Percentiles rank a stretch among this genome's conserved stretches.
Conservation (phyloP, 2,113 vertebrate genomes). For the Bostrychus sinensis region DNA sequence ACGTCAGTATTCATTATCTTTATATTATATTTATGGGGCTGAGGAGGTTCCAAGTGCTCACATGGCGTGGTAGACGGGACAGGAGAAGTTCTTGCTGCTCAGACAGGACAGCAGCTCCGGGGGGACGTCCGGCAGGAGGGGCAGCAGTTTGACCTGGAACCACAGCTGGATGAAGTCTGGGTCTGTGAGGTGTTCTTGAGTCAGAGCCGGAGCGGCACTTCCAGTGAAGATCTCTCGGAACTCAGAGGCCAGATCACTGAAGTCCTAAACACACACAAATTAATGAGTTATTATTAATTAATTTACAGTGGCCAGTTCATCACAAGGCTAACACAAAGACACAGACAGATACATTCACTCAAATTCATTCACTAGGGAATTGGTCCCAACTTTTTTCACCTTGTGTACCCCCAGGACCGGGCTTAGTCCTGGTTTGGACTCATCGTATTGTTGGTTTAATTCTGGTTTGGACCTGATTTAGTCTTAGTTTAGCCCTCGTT, state of each 20-base stretch:
- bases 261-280: constrained; percentile 59
- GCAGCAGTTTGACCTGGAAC: constrained; percentile 76
- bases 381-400: too few species aligned
- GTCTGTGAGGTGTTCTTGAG: constrained; percentile 63
- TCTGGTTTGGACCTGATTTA: too few species aligned
- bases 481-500: too few species aligned
- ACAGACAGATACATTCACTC: too few species aligned
- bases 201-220: constrained; percentile 31
- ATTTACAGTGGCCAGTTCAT: too few species aligned
- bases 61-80: constrained; percentile 75
- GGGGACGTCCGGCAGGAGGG: constrained; percentile 57
- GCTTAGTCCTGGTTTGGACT: too few species aligned
- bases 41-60: constrained; percentile 50
- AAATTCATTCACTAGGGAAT: too few species aligned
- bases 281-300: too few species aligned
- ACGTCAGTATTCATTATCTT: not conserved
- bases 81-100: constrained; percentile 79
- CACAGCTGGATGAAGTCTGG: constrained; percentile 71
- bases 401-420: too few species aligned
- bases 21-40: too few species aligned
- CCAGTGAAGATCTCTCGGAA: constrained; percentile 60
- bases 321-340: not conserved
- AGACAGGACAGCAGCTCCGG: constrained; percentile 72
- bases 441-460: too few species aligned
- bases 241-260: constrained; percentile 51